Evolutionary conservation across 2,888 invertebrate genomes (phyloP), one percentile per base, ranked within the genome.

Genomic region (Synanthedon myopaeformis): DNA sequence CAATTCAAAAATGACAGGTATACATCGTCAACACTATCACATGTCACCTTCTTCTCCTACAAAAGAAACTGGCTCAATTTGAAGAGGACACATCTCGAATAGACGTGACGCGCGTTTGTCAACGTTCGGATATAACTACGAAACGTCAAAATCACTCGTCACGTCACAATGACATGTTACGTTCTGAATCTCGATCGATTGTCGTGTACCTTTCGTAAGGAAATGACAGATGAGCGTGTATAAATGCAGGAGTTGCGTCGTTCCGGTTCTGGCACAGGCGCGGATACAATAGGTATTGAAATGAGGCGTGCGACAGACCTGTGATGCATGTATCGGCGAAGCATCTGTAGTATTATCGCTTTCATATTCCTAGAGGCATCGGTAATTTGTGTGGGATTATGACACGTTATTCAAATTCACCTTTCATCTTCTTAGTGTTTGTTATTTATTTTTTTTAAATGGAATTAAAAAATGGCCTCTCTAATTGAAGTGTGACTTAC

Each of bases 201-300:
- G 83, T 82, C 82, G 77, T 73, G 74, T 74, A 73, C 71, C 78
- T 74, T 75, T 75, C 75, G 62, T 63, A 56, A 55, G 52, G 60
- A 73, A 78, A 82, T 82, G 85, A 82, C 79, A 74, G 77, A 82
- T 81, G 81, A 74, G 72, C 66, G 71, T 67, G 71, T 67, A 67
- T 65, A 66, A 66, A 61, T 61, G 66, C 63, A 61, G 70, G 59
- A 69, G 70, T 75, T 80, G 72, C 64, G 79, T 73, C 79, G 70
- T 77, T 79, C 65, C 65, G 65, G 60, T 58, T 58, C 64, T 61
- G 65, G 58, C 61, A 59, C 62, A 62, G 59, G 19, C 57, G 56
- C 58, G 56, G 51, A 48, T 65, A 87, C 86, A 86, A 86, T 86
- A 74, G 73, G 74, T 75, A 85, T 85, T 84, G 82, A 82, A 81